Percentiles rank a stretch among this genome's conserved stretches.
These are phyloP conservation scores for Ennomos fuscantarius DNA, from an alignment of 2,888 invertebrate genomes.

Conservation along the genomic window DNA sequence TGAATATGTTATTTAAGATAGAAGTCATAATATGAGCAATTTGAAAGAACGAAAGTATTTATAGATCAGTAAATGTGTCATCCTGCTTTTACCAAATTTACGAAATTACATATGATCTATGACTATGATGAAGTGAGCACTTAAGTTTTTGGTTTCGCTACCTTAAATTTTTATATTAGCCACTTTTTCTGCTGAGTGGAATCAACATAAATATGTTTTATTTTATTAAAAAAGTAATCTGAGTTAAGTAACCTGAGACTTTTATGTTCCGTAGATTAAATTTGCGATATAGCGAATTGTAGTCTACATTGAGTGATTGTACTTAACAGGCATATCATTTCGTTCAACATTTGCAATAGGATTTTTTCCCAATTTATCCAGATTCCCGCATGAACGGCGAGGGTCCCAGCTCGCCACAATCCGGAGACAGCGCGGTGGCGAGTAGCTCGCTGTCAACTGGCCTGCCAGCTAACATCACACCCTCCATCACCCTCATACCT, in stretches of 20 bases:
- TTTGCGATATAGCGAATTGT: too few species aligned
- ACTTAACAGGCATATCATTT: too few species aligned
- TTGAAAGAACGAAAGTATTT: too few species aligned
- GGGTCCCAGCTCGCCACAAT: slow-evolving; percentile 91
- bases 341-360: too few species aligned
- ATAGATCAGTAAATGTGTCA: neutral
- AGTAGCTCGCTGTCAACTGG: slow-evolving; percentile 88
- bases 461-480: slow-evolving; percentile 88
- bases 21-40: too few species aligned
- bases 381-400: slow-evolving; percentile 87
- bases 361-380: slow-evolving; percentile 22
- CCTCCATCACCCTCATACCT: slow-evolving; percentile 94
- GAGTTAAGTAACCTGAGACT: too few species aligned
- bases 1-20: slow-evolving; percentile 20
- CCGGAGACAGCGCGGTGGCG: slow-evolving; percentile 91
- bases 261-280: too few species aligned
- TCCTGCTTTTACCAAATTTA: neutral
- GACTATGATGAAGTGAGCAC: too few species aligned
- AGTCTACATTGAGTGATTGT: too few species aligned
- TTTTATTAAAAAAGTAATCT: too few species aligned
- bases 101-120: too few species aligned
- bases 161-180: neutral
- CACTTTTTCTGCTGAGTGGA: neutral
- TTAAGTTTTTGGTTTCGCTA: neutral
- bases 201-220: too few species aligned